Conservation (phyloP, 2,113 vertebrate genomes). For the Phaethon lepturus region DNA sequence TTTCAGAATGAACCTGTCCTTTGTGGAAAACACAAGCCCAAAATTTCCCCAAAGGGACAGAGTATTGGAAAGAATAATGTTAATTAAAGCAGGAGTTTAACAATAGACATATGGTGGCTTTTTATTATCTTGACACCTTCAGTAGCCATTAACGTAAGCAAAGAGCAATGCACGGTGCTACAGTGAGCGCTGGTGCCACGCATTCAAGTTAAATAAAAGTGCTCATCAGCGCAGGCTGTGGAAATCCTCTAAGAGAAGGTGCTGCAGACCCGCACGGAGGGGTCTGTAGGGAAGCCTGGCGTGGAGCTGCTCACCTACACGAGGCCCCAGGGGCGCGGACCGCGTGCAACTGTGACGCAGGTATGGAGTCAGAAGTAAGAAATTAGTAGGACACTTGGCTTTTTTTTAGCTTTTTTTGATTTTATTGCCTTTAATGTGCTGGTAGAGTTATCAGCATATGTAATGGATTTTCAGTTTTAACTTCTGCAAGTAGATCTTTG, state of each 20-base stretch:
- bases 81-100: slow-evolving; percentile 25
- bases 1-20: slow-evolving; percentile 18
- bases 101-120: background rate
- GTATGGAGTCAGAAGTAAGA: background rate
- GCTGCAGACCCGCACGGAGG: background rate
- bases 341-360: background rate
- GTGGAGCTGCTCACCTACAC: background rate
- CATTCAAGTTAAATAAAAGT: background rate
- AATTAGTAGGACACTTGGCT: background rate
- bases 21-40: background rate
- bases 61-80: background rate
- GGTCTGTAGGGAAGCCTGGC: background rate
- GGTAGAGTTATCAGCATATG: background rate
- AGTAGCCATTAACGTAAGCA: background rate
- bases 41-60: background rate
- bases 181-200: background rate
- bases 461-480: background rate
- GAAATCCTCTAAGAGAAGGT: background rate
- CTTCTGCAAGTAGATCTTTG: background rate
- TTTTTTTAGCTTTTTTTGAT: background rate
- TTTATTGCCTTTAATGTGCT: background rate
- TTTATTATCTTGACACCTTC: slow-evolving; percentile 16
- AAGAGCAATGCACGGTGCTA: background rate
- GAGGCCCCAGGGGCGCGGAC: background rate
- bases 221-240: background rate